Conservation (phyloP, 2,113 vertebrate genomes). For the Falco punctatus region DNA sequence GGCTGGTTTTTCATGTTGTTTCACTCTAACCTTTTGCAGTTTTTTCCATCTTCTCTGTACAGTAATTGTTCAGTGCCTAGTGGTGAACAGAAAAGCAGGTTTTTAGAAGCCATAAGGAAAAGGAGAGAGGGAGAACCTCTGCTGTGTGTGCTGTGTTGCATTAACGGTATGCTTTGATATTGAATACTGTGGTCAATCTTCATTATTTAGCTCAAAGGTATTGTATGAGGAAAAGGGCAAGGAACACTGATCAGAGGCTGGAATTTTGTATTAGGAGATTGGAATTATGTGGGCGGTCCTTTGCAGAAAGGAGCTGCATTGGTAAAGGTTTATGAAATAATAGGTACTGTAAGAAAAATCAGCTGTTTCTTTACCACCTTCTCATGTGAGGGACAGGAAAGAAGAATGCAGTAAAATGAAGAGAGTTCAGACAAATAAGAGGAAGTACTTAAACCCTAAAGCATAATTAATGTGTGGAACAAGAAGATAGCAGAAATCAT, state of each 20-base stretch:
- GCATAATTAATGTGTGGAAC: not conserved
- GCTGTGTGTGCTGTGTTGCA: not conserved
- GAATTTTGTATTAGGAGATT: not conserved
- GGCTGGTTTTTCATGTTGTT: constrained; percentile 40
- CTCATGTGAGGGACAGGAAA: not conserved
- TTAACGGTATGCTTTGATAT: constrained; percentile 29
- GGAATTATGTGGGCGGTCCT: not conserved
- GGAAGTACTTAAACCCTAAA: constrained; percentile 12
- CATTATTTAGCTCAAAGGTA: constrained; percentile 1
- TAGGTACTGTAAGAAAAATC: not conserved
- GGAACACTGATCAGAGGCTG: not conserved
- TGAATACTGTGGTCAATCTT: constrained; percentile 21
- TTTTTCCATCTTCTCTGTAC: constrained; percentile 51
- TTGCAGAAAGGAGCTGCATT: not conserved
- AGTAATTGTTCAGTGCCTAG: constrained; percentile 20
- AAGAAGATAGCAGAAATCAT: not conserved
- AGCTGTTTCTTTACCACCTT: not conserved
- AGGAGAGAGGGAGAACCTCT: not conserved
- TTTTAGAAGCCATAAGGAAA: constrained; percentile 4
- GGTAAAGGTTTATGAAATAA: not conserved
- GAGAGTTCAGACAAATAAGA: not conserved
- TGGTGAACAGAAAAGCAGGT: not conserved
- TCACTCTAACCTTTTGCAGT: constrained; percentile 48
- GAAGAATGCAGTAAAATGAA: constrained; percentile 1
- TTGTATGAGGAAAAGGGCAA: not conserved